Conservation (phyloP, 2,113 vertebrate species). For the Myotis brandtii region DNA sequence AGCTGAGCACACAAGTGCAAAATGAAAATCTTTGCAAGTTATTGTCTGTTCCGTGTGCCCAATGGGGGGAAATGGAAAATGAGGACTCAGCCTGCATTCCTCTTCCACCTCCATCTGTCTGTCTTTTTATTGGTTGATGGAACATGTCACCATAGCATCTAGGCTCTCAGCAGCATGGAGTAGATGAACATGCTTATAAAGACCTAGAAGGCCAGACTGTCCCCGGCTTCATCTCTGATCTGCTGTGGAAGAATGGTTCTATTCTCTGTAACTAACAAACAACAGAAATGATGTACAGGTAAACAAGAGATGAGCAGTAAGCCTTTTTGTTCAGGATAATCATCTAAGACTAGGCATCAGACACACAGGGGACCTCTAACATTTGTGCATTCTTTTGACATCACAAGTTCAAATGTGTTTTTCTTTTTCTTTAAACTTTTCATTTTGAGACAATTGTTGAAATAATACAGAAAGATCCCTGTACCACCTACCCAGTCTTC, state of each 20-base stretch:
- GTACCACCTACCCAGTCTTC: neutral
- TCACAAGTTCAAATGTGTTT: neutral
- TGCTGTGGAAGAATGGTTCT: neutral
- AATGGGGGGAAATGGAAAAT: neutral
- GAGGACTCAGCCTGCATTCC: neutral
- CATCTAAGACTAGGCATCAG: neutral
- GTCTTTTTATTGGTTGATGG: neutral
- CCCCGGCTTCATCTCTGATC: neutral
- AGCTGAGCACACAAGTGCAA: neutral
- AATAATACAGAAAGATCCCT: neutral
- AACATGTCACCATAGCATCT: neutral
- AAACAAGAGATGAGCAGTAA: no score
- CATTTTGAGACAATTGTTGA: neutral
- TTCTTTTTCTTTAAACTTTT: neutral
- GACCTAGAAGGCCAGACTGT: neutral
- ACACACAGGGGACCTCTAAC: fast-evolving
- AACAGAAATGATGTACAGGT: neutral
- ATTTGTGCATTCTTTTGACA: fast-evolving
- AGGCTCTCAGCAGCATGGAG: neutral
- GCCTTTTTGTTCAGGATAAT: neutral
- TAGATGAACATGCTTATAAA: no score
- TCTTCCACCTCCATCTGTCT: neutral
- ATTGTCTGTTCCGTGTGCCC: neutral
- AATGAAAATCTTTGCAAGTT: neutral
- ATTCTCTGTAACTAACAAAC: neutral